Base-by-base conservation (phyloP, 2,113 vertebrate genomes). In the Dipodomys ordii region DNA sequence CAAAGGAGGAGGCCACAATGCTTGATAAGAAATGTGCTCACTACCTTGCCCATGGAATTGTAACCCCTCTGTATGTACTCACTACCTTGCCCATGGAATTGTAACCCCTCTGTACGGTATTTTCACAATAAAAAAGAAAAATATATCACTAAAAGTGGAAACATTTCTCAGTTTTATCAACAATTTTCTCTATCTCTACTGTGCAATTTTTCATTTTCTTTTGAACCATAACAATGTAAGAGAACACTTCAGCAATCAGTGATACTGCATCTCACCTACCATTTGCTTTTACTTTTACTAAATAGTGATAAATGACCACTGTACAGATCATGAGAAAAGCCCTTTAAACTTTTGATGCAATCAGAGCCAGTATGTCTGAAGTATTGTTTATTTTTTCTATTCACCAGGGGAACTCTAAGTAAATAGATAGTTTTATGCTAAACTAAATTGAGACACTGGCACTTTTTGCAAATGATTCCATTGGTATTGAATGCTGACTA, bases 401-500 rank as follows among this genome's bases (percentile, higher is more conserved):
- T 73, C 39, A 4, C 62, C 6, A 15, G 19, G 64, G 49, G 18
- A 60, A 82, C 27, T 87, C 30, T 28, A 39, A 86, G 20, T n/a
- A 28, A 93, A 90, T 95, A 18, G 44, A 53, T 69, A 91, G 22
- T n/a, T 64, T 30, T 1, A 30, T 79, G 57, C 27, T 86, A 89
- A 89, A 67, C 18, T 95, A 39, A 93, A 90, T 94, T 91, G 18
- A 71, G 69, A 87, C 2, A 81, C 57, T 82, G 62, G 53, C 53
- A 27, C 20, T 44, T 79, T 80, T 28, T 74, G 76, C 83, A 90
- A 94, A 95, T 91, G 91, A 95, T 87, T 91, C 78, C 46, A 62
- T 82, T 35, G n/a, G 35, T 39, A 76, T 65, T 95, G 81, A 68
- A 35, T 74, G 93, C 77, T 92, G 89, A 97, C 87, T 94, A 27